These are phyloP conservation scores for Aphidius colemani DNA, from an alignment of 2,888 invertebrate genomes.

Conservation along the genomic window DNA sequence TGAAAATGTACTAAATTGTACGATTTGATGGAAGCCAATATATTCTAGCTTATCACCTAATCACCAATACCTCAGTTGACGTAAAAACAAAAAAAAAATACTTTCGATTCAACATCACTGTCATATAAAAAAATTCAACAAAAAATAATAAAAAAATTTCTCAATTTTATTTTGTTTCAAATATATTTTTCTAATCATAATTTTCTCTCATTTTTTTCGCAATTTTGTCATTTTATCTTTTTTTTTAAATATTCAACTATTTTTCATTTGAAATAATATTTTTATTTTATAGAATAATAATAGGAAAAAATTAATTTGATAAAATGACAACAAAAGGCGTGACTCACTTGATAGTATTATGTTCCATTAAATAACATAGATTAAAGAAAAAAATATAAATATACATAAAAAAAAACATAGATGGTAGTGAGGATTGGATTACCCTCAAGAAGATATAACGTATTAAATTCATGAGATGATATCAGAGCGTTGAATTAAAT, in stretches of 20 bases:
- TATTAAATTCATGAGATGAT: conserved; percentile 29
- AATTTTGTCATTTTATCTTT: no score
- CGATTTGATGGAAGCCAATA: conserved; percentile 59
- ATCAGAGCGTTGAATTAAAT: conserved; percentile 26
- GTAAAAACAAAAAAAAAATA: conserved; percentile 51
- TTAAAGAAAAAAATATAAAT: background rate
- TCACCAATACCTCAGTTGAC: conserved; percentile 49
- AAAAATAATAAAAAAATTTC: conserved; percentile 43
- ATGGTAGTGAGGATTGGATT: conserved; percentile 17
- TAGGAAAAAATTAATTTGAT: no score
- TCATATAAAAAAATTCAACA: conserved; percentile 8
- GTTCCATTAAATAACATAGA: conserved; percentile 23
- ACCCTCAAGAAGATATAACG: conserved; percentile 17
- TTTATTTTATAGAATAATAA: no score
- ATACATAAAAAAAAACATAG: background rate
- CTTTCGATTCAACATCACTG: no score
- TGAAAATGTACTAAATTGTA: conserved; percentile 51
- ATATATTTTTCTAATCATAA: no score
- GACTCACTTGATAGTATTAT: conserved; percentile 22
- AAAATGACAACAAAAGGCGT: conserved; percentile 14
- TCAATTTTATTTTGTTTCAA: background rate
- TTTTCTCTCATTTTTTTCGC: no score
- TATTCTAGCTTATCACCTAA: conserved; percentile 60
- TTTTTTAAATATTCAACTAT: background rate
- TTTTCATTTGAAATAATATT: background rate